These are phyloP conservation scores for Siniperca undulata DNA, from an alignment of 2,797 vertebrate species.

Conservation along the genomic window DNA sequence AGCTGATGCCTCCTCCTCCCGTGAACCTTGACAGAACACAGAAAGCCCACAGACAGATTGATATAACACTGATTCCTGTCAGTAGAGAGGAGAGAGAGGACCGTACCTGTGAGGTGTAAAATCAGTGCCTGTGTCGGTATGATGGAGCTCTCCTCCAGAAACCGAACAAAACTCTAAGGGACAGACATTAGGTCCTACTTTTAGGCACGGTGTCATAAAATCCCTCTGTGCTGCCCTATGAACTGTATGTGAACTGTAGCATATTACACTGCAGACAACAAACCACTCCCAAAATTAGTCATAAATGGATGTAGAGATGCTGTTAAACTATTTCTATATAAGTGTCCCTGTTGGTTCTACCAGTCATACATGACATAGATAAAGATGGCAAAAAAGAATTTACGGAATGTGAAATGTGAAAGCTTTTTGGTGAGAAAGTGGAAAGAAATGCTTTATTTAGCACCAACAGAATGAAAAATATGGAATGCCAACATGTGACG, in stretches of 20 bases:
- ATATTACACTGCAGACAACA: neutral
- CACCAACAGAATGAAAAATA: neutral
- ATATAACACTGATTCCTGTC: constrained; percentile 22
- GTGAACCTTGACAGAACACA: constrained; percentile 17
- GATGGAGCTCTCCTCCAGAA: neutral
- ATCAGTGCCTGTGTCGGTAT: neutral
- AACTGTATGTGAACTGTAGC: too few species aligned
- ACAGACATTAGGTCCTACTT: neutral
- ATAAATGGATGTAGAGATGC: neutral
- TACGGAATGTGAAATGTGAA: neutral
- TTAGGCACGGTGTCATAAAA: neutral
- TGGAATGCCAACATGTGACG: neutral
- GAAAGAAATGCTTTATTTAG: neutral
- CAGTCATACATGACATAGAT: neutral
- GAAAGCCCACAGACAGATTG: neutral
- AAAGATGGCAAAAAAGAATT: neutral
- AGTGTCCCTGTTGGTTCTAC: neutral
- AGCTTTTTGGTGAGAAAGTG: too few species aligned
- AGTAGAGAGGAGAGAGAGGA: neutral
- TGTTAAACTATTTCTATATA: neutral
- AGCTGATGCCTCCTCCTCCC: neutral
- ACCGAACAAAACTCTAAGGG: neutral
- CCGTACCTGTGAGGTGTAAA: constrained; percentile 8
- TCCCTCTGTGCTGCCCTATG: neutral
- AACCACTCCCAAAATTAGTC: neutral